These are phyloP conservation scores for Carcina quercana DNA, from an alignment of 2,888 invertebrate genomes.

Conservation along the genomic window DNA sequence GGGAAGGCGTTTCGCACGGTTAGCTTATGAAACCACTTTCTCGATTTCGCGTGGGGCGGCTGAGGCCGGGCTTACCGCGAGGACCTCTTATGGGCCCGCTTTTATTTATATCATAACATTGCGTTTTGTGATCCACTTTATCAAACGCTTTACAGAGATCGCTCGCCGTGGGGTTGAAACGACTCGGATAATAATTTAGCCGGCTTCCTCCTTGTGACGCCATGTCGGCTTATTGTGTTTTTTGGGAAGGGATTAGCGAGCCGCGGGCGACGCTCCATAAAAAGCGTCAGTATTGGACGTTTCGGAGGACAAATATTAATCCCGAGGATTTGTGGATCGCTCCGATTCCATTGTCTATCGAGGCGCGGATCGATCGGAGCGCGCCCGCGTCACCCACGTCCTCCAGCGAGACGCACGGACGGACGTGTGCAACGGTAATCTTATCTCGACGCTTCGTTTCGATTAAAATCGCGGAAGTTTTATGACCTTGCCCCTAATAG, in stretches of 20 bases:
- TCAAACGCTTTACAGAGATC: slow-evolving; percentile 67
- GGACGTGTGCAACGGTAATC: too few relatives aligned
- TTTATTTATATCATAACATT: slow-evolving; percentile 64
- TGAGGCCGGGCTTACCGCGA: slow-evolving; percentile 56
- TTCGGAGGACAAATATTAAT: slow-evolving; percentile 37
- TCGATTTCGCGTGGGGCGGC: slow-evolving; percentile 28
- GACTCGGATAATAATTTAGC: slow-evolving; percentile 64
- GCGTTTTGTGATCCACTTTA: slow-evolving; percentile 71
- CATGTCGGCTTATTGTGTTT: slow-evolving; percentile 64
- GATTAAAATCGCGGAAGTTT: slow-evolving; percentile 50
- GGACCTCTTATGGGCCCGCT: slow-evolving; percentile 62
- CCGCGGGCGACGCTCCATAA: slow-evolving; percentile 48
- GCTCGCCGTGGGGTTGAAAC: slow-evolving; percentile 54
- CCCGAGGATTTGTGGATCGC: slow-evolving; percentile 25
- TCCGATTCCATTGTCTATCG: too few relatives aligned
- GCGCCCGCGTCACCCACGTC: too few relatives aligned
- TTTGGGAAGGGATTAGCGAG: slow-evolving; percentile 60
- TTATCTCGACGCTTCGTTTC: too few relatives aligned
- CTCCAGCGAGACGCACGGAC: too few relatives aligned
- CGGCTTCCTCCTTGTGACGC: slow-evolving; percentile 42
- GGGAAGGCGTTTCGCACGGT: slow-evolving; percentile 73
- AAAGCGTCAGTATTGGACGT: slow-evolving; percentile 41
- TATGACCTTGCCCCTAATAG: slow-evolving; percentile 39
- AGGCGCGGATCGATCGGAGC: too few relatives aligned
- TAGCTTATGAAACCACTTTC: slow-evolving; percentile 66